phyloP scores from a whole-genome alignment of 2,888 invertebrate species.

The Palloptera scutellata region DNA sequence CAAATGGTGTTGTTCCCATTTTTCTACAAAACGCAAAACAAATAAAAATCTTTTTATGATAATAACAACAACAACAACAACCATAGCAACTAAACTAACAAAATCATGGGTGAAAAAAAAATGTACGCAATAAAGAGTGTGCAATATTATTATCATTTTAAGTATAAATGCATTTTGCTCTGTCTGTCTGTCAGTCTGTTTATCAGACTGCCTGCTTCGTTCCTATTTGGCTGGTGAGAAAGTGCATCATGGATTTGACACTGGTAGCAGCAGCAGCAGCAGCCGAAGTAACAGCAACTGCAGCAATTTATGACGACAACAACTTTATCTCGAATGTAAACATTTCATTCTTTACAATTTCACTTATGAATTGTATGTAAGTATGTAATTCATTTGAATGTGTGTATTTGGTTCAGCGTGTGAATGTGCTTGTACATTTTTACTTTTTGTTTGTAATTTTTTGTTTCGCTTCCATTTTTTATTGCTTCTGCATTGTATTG shows the following conservation, averaged over 20 bases:
- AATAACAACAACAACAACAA: neutral
- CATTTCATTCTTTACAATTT: neutral
- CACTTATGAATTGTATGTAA: neutral
- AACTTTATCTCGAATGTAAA: neutral
- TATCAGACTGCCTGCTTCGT: neutral
- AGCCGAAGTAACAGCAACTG: neutral
- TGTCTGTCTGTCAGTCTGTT: neutral
- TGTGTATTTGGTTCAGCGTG: neutral
- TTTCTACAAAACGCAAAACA: neutral
- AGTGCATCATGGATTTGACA: conserved; percentile 2
- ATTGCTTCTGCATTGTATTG: neutral
- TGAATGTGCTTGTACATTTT: neutral
- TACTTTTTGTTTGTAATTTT: neutral
- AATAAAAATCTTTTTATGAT: neutral
- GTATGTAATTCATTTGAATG: neutral
- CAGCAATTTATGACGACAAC: neutral
- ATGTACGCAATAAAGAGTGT: too few relatives aligned
- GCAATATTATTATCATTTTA: too few relatives aligned
- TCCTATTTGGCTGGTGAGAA: neutral
- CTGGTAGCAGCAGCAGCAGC: neutral
- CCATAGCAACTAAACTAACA: neutral
- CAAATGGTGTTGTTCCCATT: neutral
- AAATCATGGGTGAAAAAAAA: too few relatives aligned
- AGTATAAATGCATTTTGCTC: neutral
- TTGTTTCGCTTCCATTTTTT: neutral